Conservation (phyloP, 1,140 invertebrate genomes). For the Drosophila auraria region DNA sequence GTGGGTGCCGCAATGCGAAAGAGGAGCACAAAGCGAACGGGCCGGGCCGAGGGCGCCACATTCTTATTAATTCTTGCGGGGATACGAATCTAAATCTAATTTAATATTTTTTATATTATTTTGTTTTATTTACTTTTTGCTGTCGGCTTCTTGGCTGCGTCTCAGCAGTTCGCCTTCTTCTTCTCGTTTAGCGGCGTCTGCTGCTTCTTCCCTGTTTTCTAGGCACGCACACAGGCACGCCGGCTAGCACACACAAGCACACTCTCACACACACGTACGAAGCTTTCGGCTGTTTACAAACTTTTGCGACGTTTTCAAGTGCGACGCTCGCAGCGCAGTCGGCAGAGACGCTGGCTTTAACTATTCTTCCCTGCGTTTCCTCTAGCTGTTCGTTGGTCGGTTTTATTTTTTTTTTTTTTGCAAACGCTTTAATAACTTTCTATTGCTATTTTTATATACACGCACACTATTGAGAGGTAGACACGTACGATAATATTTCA, state of each 20-base stretch:
- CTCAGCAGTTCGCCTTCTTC: constrained; percentile 11
- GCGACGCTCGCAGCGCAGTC: constrained; percentile 58
- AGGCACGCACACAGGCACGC: constrained; percentile 51
- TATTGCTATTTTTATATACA: constrained; percentile 80
- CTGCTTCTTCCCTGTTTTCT: constrained; percentile 57
- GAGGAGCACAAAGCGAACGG: constrained; percentile 22
- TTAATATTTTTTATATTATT: constrained; percentile 53
- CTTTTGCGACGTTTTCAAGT: constrained; percentile 82
- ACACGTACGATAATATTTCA: constrained; percentile 65
- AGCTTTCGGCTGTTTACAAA: constrained; percentile 80
- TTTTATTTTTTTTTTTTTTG: constrained; percentile 43
- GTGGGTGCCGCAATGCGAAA: constrained; percentile 35
- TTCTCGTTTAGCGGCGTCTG: constrained; percentile 34
- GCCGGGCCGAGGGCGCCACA: not conserved
- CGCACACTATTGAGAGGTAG: constrained; percentile 32
- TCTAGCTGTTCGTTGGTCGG: constrained; percentile 54
- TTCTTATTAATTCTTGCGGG: constrained; percentile 37
- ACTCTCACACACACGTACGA: constrained; percentile 35
- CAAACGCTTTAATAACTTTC: constrained; percentile 78
- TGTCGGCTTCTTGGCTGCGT: constrained; percentile 37
- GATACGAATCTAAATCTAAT: constrained; percentile 41
- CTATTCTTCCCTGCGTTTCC: constrained; percentile 68
- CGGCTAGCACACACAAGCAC: constrained; percentile 32
- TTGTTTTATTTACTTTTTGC: constrained; percentile 72
- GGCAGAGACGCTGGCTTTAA: constrained; percentile 69